Base-by-base conservation (phyloP, 1,140 invertebrate genomes). In the Drosophila hydei region DNA sequence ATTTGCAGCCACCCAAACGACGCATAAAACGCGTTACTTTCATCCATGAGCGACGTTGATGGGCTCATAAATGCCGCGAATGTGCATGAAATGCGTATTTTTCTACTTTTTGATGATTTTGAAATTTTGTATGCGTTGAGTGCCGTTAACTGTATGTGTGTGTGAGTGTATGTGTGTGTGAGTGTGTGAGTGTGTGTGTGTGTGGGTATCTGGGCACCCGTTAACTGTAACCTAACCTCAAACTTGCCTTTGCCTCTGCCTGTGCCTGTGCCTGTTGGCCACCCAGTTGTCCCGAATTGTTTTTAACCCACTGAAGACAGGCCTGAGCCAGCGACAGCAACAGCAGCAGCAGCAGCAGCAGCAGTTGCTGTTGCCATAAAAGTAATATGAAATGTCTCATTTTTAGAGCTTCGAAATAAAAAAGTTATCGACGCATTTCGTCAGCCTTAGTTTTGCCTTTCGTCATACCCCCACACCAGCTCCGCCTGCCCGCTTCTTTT, bases 21-120 rank as follows among this genome's bases (percentile, higher is more conserved):
- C 84, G 83, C 75, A 88, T 89, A 88, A 88, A 89, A 88, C 83
- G 83, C 83, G 84, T 88, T 88, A 89, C 83, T 83, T 88, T 88
- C 83, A 88, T 87, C 81, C 83, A 88, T 88, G 84, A 88, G 84
- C 83, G 83, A 88, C 88, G 83, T 90, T 90, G 88, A 90, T 90
- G 88, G 88, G 88, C 81, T 90, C 88, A 90, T 90, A 88, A 90
- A 90, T 84, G 88, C 76, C 79, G 81, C 81, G 72, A 87, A 90
- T 90, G 87, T 90, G 83, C 84, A 88, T 89, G 83, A 89, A 88
- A 88, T 65, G 83, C 84, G 83, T 88, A 88, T 88, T 88, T 88
- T 88, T 87, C 83, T 88, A 88, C 83, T 88, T 88, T 88, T 88
- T 87, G 81, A 87, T 87, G 81, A 87, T 87, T 87, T 87, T 87